Evolutionary conservation across 2,797 vertebrate genomes (phyloP).

Genomic region (Pseudochaenichthys georgianus): DNA sequence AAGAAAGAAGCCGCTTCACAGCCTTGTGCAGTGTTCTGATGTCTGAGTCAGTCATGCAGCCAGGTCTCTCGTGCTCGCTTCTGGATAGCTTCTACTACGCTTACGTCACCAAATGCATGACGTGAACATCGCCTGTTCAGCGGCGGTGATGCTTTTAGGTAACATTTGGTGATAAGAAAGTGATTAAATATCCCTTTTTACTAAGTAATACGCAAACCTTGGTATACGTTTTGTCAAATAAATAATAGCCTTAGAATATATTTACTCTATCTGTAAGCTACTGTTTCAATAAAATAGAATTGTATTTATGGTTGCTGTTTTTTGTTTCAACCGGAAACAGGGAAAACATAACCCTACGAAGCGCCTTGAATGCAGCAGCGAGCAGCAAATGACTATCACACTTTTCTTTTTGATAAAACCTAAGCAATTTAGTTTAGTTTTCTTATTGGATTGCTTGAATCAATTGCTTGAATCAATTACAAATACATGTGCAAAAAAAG

Average conservation of each 20-base stretch:
- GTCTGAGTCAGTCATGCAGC: background rate
- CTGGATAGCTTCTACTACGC: background rate
- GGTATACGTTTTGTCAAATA: background rate
- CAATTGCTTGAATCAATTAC: background rate
- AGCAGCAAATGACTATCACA: background rate
- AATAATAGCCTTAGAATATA: background rate
- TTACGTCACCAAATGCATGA: conserved; percentile 11
- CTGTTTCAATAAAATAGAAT: background rate
- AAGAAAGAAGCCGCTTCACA: background rate
- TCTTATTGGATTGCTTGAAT: background rate
- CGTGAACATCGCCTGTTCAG: conserved; percentile 20
- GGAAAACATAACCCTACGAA: background rate
- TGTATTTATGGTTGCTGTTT: background rate
- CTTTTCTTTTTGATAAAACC: background rate
- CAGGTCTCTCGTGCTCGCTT: background rate
- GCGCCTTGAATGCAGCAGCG: background rate
- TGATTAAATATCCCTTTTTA: background rate
- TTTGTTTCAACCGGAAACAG: background rate
- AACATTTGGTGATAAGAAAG: background rate
- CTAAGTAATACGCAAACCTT: background rate
- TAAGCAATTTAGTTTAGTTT: background rate
- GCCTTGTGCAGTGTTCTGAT: background rate
- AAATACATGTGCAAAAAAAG: too few species aligned
- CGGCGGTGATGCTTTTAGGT: too few species aligned
- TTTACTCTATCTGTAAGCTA: background rate